Evolutionary conservation across 1,140 invertebrate species (phyloP).

Genomic region (Mya arenaria): DNA sequence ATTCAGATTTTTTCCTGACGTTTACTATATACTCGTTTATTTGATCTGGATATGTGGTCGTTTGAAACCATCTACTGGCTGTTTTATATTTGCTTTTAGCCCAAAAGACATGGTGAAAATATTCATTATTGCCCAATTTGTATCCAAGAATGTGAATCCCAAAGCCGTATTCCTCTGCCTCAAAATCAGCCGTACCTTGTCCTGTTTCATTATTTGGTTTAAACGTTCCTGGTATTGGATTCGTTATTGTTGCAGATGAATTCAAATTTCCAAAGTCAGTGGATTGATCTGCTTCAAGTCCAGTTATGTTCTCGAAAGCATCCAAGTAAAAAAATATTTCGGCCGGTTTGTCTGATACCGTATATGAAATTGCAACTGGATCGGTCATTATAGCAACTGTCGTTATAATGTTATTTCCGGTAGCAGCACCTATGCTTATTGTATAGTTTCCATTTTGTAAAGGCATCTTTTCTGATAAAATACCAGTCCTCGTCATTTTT

Average conservation of each 20-base stretch:
- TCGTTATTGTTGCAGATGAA: background rate
- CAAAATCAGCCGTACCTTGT: background rate
- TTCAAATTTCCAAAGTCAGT: background rate
- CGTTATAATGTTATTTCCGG: constrained; percentile 10
- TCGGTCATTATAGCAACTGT: constrained; percentile 24
- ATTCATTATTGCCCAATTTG: background rate
- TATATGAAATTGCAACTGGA: constrained; percentile 8
- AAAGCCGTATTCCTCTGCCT: constrained; percentile 27
- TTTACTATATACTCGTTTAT: background rate
- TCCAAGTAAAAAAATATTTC: constrained; percentile 14
- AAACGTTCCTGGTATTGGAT: background rate
- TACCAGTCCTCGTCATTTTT: constrained; percentile 1
- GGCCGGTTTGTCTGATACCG: background rate
- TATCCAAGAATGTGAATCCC: constrained; percentile 26
- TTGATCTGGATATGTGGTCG: background rate
- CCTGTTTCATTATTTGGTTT: constrained; percentile 1
- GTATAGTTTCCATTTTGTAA: constrained; percentile 29
- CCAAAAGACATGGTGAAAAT: constrained; percentile 27
- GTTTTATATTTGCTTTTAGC: constrained; percentile 11
- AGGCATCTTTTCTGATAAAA: background rate
- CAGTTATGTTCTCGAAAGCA: constrained; percentile 29
- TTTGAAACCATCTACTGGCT: constrained; percentile 6
- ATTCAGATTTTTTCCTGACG: constrained; percentile 23
- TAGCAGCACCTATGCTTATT: background rate
- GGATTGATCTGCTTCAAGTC: background rate